Percentiles rank a stretch among this genome's conserved stretches.
These are phyloP conservation scores for Phalanger gymnotis DNA, from an alignment of 2,797 vertebrate species.

Conservation along the genomic window DNA sequence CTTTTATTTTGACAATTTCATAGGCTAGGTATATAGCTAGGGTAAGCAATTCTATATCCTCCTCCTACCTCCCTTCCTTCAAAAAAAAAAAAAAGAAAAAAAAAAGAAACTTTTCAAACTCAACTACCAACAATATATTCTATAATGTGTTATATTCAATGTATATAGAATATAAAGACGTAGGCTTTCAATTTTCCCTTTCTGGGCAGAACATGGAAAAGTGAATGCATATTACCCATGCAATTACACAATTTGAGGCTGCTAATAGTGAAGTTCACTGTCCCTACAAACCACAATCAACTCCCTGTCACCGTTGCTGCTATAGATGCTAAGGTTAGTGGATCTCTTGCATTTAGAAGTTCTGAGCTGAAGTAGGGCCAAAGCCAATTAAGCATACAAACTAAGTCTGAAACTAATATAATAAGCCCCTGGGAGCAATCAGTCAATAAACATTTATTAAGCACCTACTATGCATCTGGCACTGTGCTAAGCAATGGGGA, in stretches of 20 bases:
- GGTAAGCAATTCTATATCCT: not conserved
- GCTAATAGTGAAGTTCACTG: not conserved
- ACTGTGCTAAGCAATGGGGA: not conserved
- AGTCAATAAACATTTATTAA: not conserved
- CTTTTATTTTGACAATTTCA: slow-evolving; percentile 18
- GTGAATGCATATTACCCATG: not conserved
- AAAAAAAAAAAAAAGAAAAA: not conserved
- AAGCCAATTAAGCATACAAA: not conserved
- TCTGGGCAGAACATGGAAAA: not conserved
- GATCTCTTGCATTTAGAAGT: not conserved
- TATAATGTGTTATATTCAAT: slow-evolving; percentile 32
- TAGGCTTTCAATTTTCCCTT: slow-evolving; percentile 8
- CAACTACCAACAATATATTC: slow-evolving; percentile 11
- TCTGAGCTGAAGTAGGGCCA: not conserved
- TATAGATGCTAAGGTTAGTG: not conserved
- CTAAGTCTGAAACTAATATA: not conserved
- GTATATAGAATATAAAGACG: not conserved
- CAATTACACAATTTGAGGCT: slow-evolving; percentile 22
- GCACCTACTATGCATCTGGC: not conserved
- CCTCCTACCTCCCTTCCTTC: slow-evolving; percentile 9
- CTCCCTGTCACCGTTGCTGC: not conserved
- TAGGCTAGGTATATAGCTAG: not conserved
- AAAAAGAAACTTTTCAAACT: not conserved
- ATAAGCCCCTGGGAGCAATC: not conserved
- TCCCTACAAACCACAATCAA: not conserved